Percentiles rank a stretch among this genome's conserved stretches.
Conservation (phyloP, 2,797 vertebrate species). For the Bucorvus abyssinicus region DNA sequence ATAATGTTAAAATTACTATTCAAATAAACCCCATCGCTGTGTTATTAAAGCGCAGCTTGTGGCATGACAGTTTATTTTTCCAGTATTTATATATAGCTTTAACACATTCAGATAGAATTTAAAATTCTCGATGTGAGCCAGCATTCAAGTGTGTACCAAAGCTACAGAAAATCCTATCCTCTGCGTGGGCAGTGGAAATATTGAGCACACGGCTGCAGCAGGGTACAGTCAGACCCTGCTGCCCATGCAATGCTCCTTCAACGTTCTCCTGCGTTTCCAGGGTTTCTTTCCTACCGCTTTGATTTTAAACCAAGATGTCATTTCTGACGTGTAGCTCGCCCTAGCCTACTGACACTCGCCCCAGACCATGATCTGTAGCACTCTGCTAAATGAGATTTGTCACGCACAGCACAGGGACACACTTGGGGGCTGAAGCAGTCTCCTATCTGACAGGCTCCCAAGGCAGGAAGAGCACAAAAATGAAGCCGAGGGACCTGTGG, state of each 20-base stretch:
- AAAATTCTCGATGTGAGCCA: not conserved
- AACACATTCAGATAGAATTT: not conserved
- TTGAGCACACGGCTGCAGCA: not conserved
- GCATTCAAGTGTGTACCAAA: not conserved
- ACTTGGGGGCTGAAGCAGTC: not conserved
- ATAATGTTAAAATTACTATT: not conserved
- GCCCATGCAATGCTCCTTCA: not conserved
- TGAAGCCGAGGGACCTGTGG: not conserved
- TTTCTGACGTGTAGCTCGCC: not conserved
- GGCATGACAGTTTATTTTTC: not conserved
- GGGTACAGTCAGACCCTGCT: not conserved
- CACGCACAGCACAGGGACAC: not conserved
- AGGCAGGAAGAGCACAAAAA: not conserved
- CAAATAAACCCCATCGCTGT: not conserved
- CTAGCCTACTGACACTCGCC: not conserved
- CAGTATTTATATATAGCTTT: conserved; percentile 18
- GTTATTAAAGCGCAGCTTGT: conserved; percentile 41
- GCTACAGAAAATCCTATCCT: not conserved
- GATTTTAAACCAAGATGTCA: not conserved
- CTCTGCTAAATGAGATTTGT: not conserved
- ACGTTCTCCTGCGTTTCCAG: not conserved
- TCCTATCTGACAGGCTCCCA: not conserved
- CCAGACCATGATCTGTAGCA: not conserved
- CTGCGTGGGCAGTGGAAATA: not conserved
- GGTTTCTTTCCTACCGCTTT: not conserved